Base-by-base conservation (phyloP, 2,113 vertebrate species). In the Thinocorus orbignyianus region DNA sequence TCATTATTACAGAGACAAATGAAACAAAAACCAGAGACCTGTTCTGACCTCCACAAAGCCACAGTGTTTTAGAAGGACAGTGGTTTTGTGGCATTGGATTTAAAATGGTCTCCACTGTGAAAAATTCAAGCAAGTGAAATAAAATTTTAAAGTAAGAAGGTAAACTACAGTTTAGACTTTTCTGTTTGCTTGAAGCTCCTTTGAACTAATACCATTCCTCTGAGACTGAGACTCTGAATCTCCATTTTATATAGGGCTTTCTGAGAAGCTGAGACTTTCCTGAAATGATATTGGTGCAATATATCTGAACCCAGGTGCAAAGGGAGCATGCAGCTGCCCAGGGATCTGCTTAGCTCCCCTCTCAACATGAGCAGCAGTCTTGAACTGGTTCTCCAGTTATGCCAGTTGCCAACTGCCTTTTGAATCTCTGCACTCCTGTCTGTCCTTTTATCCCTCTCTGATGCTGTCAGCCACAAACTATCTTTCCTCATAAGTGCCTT, bases 281-380 rank as follows among this genome's bases (percentile, higher is more conserved):
- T 46, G 49, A 61, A 88, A 52, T 10, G 65, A 12, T 6, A 65
- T 46, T 0, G 2, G n/a, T 42, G 39, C 44, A 58, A 86, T 26
- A 42, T 25, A 24, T 17, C 76, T 71, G 74, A 92, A 90, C 16
- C 28, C 48, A 61, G 11, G 17, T 68, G 85, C 48, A 58, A 54
- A 42, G 17, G 61, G 58, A 80, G 24, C 1, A 1, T 0, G 0
- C 24, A 82, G 33, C 10, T 35, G 52, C 31, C 30, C 44, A 31
- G 58, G 11, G 13, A 16, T 22, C 52, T 61, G 42, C 41, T 64
- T 55, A 66, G 42, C 22, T 90, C 41, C n/a, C 44, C 62, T 48
- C 13, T 5, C 25, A 35, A 41, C 24, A 31, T 2, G 7, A 66
- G 15, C 58, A 77, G 30, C 78, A 85, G 65, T 10, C 1, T 2